Conservation (phyloP, 2,113 vertebrate genomes). For the Cercocebus atys region DNA sequence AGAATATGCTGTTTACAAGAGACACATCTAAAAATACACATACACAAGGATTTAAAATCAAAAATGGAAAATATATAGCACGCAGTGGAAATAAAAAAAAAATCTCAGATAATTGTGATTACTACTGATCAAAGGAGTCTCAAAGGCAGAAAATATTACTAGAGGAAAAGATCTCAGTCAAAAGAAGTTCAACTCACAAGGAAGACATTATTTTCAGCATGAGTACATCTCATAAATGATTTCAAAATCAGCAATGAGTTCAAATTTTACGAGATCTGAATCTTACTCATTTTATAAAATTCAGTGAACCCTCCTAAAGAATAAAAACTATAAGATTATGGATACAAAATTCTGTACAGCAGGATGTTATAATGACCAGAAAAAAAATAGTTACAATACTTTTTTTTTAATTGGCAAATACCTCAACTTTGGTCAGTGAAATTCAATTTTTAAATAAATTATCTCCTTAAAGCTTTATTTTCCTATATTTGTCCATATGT, state of each 20-base stretch:
- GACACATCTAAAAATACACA: neutral
- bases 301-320: neutral
- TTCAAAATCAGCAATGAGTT: neutral
- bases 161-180: neutral
- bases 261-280: neutral
- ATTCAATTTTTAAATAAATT: neutral
- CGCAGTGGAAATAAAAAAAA: neutral
- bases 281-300: neutral
- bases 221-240: neutral
- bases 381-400: neutral
- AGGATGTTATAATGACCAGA: neutral
- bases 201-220: neutral
- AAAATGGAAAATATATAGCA: neutral
- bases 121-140: neutral
- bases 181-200: neutral
- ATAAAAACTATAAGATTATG: neutral
- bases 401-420: neutral
- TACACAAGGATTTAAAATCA: neutral
- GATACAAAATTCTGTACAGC: neutral
- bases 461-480: neutral
- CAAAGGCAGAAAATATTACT: neutral
- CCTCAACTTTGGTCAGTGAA: neutral
- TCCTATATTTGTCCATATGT: neutral
- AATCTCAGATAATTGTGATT: neutral
- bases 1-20: neutral